A percentile compares a stretch with the other conserved stretches of the same genome.
Conservation (phyloP, 2,113 vertebrate species). For the Triplophysa dalaica region DNA sequence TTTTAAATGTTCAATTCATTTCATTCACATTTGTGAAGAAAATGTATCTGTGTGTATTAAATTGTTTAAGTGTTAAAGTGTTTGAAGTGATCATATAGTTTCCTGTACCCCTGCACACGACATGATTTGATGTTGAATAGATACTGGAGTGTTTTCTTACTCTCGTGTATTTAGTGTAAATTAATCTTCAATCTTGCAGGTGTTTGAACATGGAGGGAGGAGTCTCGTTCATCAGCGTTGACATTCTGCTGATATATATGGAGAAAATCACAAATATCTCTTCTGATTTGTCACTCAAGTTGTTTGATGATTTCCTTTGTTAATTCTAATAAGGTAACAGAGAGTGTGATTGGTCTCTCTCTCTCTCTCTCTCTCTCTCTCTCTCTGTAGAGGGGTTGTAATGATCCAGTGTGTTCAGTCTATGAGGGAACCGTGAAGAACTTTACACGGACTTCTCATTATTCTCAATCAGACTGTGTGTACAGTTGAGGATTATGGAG, state of each 20-base stretch:
- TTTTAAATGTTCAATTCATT: no score
- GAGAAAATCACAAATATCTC: conserved; percentile 15
- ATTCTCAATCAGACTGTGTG: background rate
- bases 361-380: background rate
- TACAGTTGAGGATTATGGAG: conserved; percentile 7
- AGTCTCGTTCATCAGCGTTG: conserved; percentile 32
- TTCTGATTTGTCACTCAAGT: conserved; percentile 31
- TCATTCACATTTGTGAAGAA: no score
- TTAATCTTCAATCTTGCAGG: background rate
- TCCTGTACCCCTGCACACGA: no score
- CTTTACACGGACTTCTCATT: background rate
- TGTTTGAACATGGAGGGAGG: background rate
- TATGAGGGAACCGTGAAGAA: background rate
- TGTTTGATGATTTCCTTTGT: conserved; percentile 39
- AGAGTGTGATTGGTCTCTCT: conserved; percentile 38
- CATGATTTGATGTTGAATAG: no score
- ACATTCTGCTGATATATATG: conserved; percentile 46
- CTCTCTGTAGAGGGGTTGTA: background rate
- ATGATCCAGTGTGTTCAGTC: no score
- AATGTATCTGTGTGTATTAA: no score
- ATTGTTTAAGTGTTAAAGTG: no score
- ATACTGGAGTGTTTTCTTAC: no score
- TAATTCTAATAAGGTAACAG: conserved; percentile 46
- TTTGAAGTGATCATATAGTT: no score
- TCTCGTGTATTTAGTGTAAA: background rate